A percentile compares a stretch with the other conserved stretches of the same genome.
Conservation (phyloP, 2,888 invertebrate species). For the Ferrisia virgata region DNA sequence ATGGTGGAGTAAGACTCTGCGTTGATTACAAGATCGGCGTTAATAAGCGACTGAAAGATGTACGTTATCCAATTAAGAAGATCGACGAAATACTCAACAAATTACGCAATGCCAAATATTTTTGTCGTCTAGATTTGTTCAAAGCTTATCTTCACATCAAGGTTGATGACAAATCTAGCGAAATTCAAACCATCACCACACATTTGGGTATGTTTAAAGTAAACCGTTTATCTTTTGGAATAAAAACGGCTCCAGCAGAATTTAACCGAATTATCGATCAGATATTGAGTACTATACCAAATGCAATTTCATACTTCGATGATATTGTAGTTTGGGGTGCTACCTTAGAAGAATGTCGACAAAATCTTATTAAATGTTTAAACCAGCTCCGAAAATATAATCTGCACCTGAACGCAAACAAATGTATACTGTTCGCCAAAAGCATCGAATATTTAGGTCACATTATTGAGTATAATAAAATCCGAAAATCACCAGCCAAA, state of each 20-base stretch:
- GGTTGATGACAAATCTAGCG: slow-evolving; percentile 44
- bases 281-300: slow-evolving; percentile 36
- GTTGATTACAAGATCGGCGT: slow-evolving; percentile 49
- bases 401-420: slow-evolving; percentile 46
- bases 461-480: neutral
- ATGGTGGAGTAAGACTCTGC: slow-evolving; percentile 43
- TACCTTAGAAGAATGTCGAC: slow-evolving; percentile 46
- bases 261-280: slow-evolving; percentile 47
- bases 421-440: slow-evolving; percentile 46
- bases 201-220: slow-evolving; percentile 49
- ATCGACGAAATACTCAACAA: slow-evolving; percentile 48
- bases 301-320: slow-evolving; percentile 47
- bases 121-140: slow-evolving; percentile 48
- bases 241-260: slow-evolving; percentile 48
- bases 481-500: slow-evolving; percentile 22
- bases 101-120: slow-evolving; percentile 46
- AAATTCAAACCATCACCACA: slow-evolving; percentile 50
- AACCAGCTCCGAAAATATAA: slow-evolving; percentile 38
- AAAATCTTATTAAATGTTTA: slow-evolving; percentile 40
- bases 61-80: slow-evolving; percentile 47
- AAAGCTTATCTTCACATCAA: slow-evolving; percentile 48
- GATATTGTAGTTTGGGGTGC: slow-evolving; percentile 49
- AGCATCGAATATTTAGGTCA: neutral
- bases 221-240: slow-evolving; percentile 49
- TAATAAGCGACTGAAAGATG: slow-evolving; percentile 48